phyloP scores from a whole-genome alignment of 2,888 invertebrate genomes.

The Parasteatoda lunata region DNA sequence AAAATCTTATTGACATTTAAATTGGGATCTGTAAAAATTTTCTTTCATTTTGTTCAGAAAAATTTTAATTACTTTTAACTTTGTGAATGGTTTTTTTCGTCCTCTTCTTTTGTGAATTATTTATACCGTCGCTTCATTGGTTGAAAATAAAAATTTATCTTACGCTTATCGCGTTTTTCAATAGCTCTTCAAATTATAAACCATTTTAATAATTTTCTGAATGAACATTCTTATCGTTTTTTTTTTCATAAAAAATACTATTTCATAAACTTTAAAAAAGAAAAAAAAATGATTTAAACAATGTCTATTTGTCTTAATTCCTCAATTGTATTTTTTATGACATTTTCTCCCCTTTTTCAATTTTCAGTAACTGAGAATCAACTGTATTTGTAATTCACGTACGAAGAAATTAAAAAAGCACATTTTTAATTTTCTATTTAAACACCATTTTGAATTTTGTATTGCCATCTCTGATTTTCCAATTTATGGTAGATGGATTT shows the following conservation, averaged over 20 bases:
- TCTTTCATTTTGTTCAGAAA: conserved; percentile 40
- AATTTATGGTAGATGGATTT: too few relatives aligned
- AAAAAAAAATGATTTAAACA: conserved; percentile 21
- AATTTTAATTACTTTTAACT: conserved; percentile 64
- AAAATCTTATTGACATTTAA: conserved; percentile 64
- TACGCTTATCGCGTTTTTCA: conserved; percentile 37
- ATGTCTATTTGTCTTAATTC: conserved; percentile 51
- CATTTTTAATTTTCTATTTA: not conserved
- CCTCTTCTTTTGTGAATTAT: conserved; percentile 18
- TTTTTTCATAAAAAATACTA: not conserved
- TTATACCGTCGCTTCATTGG: conserved; percentile 37
- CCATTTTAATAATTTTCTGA: conserved; percentile 39
- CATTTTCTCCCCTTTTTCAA: conserved; percentile 1
- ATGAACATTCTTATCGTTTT: not conserved
- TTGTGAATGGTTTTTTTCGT: conserved; percentile 19
- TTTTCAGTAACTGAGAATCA: not conserved
- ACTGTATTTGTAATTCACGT: conserved; percentile 12
- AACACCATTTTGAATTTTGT: too few relatives aligned
- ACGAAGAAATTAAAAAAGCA: not conserved
- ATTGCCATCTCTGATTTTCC: too few relatives aligned
- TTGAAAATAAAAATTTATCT: conserved; percentile 5
- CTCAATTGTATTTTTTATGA: conserved; percentile 5
- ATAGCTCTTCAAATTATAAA: conserved; percentile 52
- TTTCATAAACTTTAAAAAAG: conserved; percentile 33
- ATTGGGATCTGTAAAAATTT: conserved; percentile 46